These are phyloP conservation scores for Pangasius larnaudii DNA, from an alignment of 2,797 vertebrate genomes.

Conservation along the genomic window DNA sequence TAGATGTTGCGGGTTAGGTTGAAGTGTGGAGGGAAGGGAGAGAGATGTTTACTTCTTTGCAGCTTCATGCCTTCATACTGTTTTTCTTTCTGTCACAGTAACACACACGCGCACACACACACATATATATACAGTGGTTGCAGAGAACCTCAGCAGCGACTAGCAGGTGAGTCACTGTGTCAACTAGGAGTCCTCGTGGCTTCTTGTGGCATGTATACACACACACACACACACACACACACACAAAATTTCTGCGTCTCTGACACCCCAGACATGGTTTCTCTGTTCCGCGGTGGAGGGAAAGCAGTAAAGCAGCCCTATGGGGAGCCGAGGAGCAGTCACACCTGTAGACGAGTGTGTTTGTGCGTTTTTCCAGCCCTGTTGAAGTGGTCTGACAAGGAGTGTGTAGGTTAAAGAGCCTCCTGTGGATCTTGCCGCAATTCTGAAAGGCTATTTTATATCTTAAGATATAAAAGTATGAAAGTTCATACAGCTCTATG, in stretches of 20 bases:
- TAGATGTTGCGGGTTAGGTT: not conserved
- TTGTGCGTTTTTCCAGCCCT: constrained; percentile 37
- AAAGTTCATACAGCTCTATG: not conserved
- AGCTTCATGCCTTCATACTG: not conserved
- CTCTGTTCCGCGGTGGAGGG: not conserved
- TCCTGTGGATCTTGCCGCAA: not conserved
- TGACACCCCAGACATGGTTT: constrained; percentile 32
- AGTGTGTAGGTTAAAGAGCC: constrained; percentile 47
- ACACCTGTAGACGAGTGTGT: constrained; percentile 59
- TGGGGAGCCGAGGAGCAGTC: constrained; percentile 12
- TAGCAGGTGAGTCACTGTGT: constrained; percentile 45
- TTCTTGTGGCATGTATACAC: not conserved
- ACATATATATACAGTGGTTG: not conserved
- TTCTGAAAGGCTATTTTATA: constrained; percentile 13
- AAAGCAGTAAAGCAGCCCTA: constrained; percentile 20
- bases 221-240: constrained; percentile 23
- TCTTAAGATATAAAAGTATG: not conserved
- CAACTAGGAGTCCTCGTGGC: constrained; percentile 28
- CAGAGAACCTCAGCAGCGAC: constrained; percentile 8
- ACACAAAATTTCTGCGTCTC: not conserved
- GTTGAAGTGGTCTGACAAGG: constrained; percentile 62
- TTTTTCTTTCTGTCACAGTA: not conserved
- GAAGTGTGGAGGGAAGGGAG: not conserved
- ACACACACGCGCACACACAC: constrained; percentile 4
- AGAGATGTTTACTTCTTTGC: constrained; percentile 18